Evolutionary conservation across 2,797 vertebrate species (phyloP).

Genomic region (Leuciscus waleckii): DNA sequence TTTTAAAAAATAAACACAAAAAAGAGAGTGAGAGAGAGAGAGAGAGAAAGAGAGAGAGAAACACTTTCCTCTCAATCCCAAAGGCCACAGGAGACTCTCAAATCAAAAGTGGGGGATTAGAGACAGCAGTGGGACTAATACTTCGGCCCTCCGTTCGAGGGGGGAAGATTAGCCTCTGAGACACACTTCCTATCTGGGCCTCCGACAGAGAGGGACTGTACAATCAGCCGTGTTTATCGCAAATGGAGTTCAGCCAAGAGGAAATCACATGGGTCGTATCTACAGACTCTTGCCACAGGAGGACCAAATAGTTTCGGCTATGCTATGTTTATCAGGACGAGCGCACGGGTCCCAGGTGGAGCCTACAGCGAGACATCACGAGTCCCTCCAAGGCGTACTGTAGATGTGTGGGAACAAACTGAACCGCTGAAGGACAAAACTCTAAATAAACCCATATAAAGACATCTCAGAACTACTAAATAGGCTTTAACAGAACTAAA

Average conservation of each 20-base stretch:
- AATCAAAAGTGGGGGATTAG: conserved; percentile 67
- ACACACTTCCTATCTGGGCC: conserved; percentile 69
- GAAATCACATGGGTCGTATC: conserved; percentile 47
- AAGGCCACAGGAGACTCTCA: conserved; percentile 64
- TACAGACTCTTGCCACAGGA: conserved; percentile 28
- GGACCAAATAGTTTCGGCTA: conserved; percentile 26
- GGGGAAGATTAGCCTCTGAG: conserved; percentile 68
- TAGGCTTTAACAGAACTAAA: conserved; percentile 4
- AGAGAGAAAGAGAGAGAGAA: background rate
- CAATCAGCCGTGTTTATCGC: conserved; percentile 64
- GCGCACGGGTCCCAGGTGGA: background rate
- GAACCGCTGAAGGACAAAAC: conserved; percentile 13
- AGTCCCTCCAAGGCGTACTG: conserved; percentile 8
- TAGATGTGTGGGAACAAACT: background rate
- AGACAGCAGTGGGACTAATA: conserved; percentile 70
- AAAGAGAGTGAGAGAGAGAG: background rate
- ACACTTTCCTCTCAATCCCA: conserved; percentile 43
- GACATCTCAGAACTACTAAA: background rate
- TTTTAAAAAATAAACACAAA: conserved; percentile 40
- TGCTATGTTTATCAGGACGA: conserved; percentile 46
- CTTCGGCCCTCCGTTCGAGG: conserved; percentile 67
- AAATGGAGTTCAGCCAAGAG: conserved; percentile 58
- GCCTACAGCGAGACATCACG: conserved; percentile 3
- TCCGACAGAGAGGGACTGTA: conserved; percentile 66
- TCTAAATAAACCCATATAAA: conserved; percentile 3